These are phyloP conservation scores for Coptotermes formosanus DNA, from an alignment of 1,140 invertebrate species.

Conservation along the genomic window DNA sequence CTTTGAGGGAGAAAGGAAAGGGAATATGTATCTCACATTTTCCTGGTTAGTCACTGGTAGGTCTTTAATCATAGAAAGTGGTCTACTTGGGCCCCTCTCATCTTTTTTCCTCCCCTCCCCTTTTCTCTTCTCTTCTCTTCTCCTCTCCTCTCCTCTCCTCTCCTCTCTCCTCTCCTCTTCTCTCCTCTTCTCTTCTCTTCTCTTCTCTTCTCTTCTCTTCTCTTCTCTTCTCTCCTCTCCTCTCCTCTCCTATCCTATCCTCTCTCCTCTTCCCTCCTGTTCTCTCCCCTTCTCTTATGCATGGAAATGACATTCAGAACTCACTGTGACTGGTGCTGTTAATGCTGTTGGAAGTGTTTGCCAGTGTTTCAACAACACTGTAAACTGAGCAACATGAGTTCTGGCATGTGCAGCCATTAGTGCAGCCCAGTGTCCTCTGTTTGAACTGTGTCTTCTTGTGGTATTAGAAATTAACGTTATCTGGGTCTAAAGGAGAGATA, in stretches of 20 bases:
- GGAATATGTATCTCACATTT: too few relatives aligned
- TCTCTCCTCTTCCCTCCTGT: neutral
- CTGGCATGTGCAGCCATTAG: neutral
- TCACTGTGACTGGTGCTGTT: neutral
- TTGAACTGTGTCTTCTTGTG: too few relatives aligned
- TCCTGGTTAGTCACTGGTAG: too few relatives aligned
- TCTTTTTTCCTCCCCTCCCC: neutral
- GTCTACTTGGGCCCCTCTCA: neutral
- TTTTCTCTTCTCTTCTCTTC: neutral
- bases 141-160: neutral
- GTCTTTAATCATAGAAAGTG: too few relatives aligned
- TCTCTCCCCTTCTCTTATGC: neutral
- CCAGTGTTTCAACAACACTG: neutral
- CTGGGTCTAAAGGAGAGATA: too few relatives aligned
- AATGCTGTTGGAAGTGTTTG: neutral
- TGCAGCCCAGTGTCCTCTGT: too few relatives aligned
- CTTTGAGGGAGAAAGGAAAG: too few relatives aligned
- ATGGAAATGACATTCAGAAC: neutral
- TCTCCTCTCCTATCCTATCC: neutral
- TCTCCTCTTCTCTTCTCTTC: neutral
- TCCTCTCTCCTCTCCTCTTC: neutral
- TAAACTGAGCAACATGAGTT: neutral
- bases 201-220: neutral
- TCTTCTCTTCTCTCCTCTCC: neutral
- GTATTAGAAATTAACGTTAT: too few relatives aligned